These are phyloP conservation scores for Therioaphis trifolii DNA, from an alignment of 2,888 invertebrate species.

Conservation along the genomic window DNA sequence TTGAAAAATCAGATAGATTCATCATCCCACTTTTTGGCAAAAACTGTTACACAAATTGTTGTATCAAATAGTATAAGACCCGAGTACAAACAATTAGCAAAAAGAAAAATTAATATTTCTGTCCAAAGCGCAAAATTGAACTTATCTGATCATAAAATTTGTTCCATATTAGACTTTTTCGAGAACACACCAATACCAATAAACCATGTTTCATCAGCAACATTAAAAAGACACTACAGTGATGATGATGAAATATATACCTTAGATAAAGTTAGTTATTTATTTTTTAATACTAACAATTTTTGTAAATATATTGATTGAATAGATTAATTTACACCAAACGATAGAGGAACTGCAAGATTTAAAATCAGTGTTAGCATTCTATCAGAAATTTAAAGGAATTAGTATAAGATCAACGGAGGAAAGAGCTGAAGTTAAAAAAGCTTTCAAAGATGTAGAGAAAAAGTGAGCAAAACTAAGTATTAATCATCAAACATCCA, in stretches of 20 bases:
- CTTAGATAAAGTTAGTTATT: slow-evolving; percentile 43
- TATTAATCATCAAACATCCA: background rate
- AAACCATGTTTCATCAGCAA: slow-evolving; percentile 59
- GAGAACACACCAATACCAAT: slow-evolving; percentile 70
- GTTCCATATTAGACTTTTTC: slow-evolving; percentile 75
- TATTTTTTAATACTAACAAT: background rate
- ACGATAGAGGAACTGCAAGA: slow-evolving; percentile 29
- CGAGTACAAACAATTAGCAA: slow-evolving; percentile 78
- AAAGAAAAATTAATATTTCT: slow-evolving; percentile 79
- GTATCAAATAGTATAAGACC: slow-evolving; percentile 81
- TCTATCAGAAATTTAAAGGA: slow-evolving; percentile 46
- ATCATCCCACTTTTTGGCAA: slow-evolving; percentile 79
- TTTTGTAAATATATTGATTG: background rate
- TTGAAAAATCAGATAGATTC: slow-evolving; percentile 78
- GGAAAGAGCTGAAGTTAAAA: slow-evolving; percentile 60
- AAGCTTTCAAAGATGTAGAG: slow-evolving; percentile 43
- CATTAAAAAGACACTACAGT: slow-evolving; percentile 53
- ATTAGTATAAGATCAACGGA: slow-evolving; percentile 37
- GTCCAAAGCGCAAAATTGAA: slow-evolving; percentile 80
- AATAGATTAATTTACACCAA: slow-evolving; percentile 42
- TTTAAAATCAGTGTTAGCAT: slow-evolving; percentile 42
- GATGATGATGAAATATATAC: slow-evolving; percentile 39
- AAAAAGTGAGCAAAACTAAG: slow-evolving; percentile 23
- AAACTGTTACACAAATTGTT: slow-evolving; percentile 75
- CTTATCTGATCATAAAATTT: slow-evolving; percentile 79